Base-by-base conservation (phyloP, 2,797 vertebrate genomes). In the Melanitta fusca region DNA sequence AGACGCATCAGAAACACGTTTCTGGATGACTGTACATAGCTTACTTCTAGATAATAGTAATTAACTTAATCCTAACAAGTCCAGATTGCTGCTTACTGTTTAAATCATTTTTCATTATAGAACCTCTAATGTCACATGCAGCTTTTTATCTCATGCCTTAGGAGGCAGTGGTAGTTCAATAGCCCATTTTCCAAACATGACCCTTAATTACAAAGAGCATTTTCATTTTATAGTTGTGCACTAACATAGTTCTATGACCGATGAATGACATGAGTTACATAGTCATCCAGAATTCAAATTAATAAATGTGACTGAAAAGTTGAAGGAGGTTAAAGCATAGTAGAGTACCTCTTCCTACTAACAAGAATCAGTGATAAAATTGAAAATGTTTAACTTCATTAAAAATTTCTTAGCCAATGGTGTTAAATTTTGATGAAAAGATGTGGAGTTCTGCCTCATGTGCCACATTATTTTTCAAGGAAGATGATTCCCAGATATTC, bases 1-100 rank as follows among this genome's bases (percentile, higher is more conserved):
- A 94, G 79, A 80, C 69, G 43, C 34, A 85, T 92, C 88, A 95
- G 81, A 95, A 96, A 45, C 74, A 68, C 68, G 62, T 72, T 92
- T 94, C 93, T 94, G 84, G 83, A 91, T 93, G 81, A 45, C 78
- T 89, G 65, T 91, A 86, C 91, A 96, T 80, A 95, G 88, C 88
- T 94, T 92, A 66, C 45, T 95, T 92, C 88, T 92, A 91, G 95
- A 95, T 94, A 77, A 95, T 45, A 93, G 88, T 92, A 95, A 97
- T 95, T 96, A 97, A 90, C 93, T 96, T 89, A 83, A 80, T 95
- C 80, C 69, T 96, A 96, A 96, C 65, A 21, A 88, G 72, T 95
- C 75, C 83, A 94, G 93, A 95, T 95, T 95, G 72, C 78, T 4
- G 19, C 69, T 94, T 89, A 89, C 84, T 36, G 45, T 77, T 91